Base-by-base conservation (phyloP, 2,797 vertebrate genomes). In the Halcyon leucocephala region DNA sequence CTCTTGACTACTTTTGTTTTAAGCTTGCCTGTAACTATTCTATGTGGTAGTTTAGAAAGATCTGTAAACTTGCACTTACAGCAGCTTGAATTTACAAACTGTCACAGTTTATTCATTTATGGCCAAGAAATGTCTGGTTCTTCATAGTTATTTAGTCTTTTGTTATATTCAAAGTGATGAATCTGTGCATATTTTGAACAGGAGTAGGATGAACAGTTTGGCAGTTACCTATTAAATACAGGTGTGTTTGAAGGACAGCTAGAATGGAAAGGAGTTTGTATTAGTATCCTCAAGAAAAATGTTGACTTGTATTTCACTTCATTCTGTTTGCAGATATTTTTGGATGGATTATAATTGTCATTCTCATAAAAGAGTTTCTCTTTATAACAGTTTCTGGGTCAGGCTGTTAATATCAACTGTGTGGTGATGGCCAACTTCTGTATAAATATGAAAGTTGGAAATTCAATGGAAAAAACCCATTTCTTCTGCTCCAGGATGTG, bases 381-480 rank as follows among this genome's bases (percentile, higher is more conserved):
- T 86, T 90, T 54, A 58, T 84, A 83, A 79, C n/a, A 84, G 48
- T 84, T 95, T 79, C 55, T 82, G 55, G 44, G 58, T 89, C 67
- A 92, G 82, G 44, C 65, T 86, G 55, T 82, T 95, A 96, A 42
- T 84, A 95, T 82, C 88, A 94, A 33, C 67, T 90, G 49, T 71
- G 67, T 80, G 57, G 26, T 85, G 83, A 87, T 67, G 74, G 72
- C 64, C 74, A 90, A 33, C 64, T 89, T 90, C 35, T 82, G 71
- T 31, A 92, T 92, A 95, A 93, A 92, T 89, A 89, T 13, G 35
- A 39, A 90, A 93, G 86, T 58, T 3, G 4, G 81, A 96, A 96
- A 94, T 89, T 90, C 48, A 80, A 84, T 83, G 88, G 83, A 95
- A 97, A 93, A 96, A 95, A 92, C 10, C 44, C 46, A 87, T 93